Conservation (phyloP, 2,113 vertebrate genomes). For the Meriones unguiculatus region DNA sequence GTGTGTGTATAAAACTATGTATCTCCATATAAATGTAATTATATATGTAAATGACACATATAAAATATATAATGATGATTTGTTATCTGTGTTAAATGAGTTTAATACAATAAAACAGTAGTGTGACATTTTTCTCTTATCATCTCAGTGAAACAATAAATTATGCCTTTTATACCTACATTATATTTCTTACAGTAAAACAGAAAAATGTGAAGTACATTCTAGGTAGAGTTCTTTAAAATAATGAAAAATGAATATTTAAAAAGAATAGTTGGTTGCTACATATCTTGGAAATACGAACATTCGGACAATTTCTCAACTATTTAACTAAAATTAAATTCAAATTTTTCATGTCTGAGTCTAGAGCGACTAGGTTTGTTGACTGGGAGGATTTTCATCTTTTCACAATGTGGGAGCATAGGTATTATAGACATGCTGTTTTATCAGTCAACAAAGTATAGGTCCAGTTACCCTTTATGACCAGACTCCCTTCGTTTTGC, state of each 20-base stretch:
- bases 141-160: background rate
- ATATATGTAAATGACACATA: background rate
- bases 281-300: constrained; percentile 21
- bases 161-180: background rate
- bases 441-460: constrained; percentile 5
- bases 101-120: background rate
- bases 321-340: constrained; percentile 17
- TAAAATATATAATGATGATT: background rate
- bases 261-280: constrained; percentile 13
- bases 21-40: background rate
- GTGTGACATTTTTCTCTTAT: background rate
- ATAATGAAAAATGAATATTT: constrained; percentile 33
- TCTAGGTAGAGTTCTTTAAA: background rate
- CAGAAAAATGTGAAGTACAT: background rate
- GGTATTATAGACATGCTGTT: background rate
- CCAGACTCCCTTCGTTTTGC: background rate
- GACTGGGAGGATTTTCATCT: background rate
- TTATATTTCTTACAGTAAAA: background rate
- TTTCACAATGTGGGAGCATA: background rate
- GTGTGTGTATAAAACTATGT: too few relatives aligned
- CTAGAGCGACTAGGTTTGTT: background rate
- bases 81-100: background rate
- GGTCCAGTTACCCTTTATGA: background rate
- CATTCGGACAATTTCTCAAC: background rate
- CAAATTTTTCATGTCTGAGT: background rate